Evolutionary conservation across 2,888 invertebrate species (phyloP), one percentile per base, ranked within the genome.

Genomic region (Idaea dimidiata): DNA sequence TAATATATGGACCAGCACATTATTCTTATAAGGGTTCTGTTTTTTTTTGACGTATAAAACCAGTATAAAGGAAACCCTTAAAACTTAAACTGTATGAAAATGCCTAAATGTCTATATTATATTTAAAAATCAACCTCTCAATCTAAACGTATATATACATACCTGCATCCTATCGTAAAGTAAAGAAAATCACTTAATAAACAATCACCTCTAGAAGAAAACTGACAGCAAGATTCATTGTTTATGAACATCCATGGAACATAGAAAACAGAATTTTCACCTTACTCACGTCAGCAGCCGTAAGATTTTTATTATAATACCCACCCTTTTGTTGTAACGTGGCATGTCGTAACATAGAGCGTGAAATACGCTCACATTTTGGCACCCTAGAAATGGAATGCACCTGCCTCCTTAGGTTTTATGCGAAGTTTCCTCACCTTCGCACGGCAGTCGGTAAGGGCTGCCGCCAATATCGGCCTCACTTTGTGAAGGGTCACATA

Each of bases 371-470:
- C 83, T 79, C 80, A 86, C 90, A 87, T 91, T 91, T 86, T 79
- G 88, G 83, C 83, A 81, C 88, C 87, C 83, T 82, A 80, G 82
- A 89, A 91, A 91, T 91, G 90, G 89, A 88, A 90, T 90, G 90
- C 90, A 91, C 91, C 91, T 91, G 91, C 87, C 88, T 91, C 91
- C 89, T 89, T 88, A 89, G 83, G 89, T 90, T 91, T 91, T 91
- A 91, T 90, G 91, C 84, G 88, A 87, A 89, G 83, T 91, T 89
- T 87, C 86, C 88, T 88, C 90, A 91, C 91, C 91, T 91, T 87
- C 89, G 85, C 82, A 86, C 84, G 82, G 81, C 77, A 81, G 84
- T 78, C 79, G 82, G 86, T 82, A 84, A 89, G 88, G 89, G 86
- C 87, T 83, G 86, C 87, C 90, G 86, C 87, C 90, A 88, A 91